A percentile compares a stretch with the other conserved stretches of the same genome.
Evolutionary conservation across 2,797 vertebrate species (phyloP).

Genomic region (Alcedo atthis): DNA sequence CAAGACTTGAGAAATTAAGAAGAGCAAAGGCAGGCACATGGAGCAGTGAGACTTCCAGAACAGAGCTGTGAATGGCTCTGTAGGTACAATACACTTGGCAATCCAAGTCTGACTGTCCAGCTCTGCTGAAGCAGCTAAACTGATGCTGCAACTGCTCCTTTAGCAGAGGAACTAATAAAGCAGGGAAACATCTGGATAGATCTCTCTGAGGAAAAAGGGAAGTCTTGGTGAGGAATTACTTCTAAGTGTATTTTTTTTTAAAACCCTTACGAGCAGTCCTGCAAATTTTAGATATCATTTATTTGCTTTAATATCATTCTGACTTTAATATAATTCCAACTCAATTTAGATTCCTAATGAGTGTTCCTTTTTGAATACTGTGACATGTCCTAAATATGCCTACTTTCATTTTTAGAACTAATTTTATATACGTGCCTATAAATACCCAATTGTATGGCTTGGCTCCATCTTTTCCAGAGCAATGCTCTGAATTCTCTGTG

Average conservation of each 20-base stretch:
- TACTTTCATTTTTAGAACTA: conserved; percentile 35
- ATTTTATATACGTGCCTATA: conserved; percentile 23
- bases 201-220: not conserved
- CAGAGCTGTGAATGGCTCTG: not conserved
- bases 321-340: not conserved
- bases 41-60: not conserved
- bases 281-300: not conserved
- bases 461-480: not conserved
- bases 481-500: not conserved
- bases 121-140: not conserved
- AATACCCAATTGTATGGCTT: conserved; percentile 7
- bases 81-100: not conserved
- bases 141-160: not conserved
- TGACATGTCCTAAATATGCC: conserved; percentile 47
- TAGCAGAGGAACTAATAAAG: not conserved
- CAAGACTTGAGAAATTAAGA: not conserved
- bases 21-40: not conserved
- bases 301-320: not conserved
- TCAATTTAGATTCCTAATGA: conserved; percentile 39
- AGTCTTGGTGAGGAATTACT: not conserved
- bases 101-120: not conserved
- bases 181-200: not conserved
- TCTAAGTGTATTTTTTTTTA: not conserved
- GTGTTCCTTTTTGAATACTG: conserved; percentile 16
- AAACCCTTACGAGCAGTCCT: not conserved